A percentile compares a stretch with the other conserved stretches of the same genome.
These are phyloP conservation scores for Mormyrus lacerda DNA, from an alignment of 2,113 vertebrate species.

Conservation along the genomic window DNA sequence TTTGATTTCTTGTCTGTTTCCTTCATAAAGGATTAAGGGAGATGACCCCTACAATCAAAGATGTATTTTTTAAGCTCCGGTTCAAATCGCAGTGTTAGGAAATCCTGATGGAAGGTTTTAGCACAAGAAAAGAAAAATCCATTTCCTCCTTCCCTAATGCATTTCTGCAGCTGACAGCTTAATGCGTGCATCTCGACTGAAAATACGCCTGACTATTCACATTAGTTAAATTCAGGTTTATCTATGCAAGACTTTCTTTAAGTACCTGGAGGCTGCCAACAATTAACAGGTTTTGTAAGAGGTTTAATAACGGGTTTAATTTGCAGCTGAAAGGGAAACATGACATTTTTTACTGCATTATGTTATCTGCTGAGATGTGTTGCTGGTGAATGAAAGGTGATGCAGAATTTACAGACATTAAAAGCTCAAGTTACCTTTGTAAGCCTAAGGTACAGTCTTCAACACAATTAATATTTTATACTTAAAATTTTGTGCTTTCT, in stretches of 20 bases:
- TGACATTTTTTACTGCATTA: neutral
- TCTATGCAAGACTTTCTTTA: neutral
- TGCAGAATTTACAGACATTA: neutral
- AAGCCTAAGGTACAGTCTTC: neutral
- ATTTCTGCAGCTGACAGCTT: slow-evolving; percentile 2
- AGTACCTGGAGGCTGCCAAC: neutral
- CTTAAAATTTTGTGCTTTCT: neutral
- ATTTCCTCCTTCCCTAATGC: neutral
- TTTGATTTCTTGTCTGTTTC: neutral
- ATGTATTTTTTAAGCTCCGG: neutral
- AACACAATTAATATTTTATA: neutral
- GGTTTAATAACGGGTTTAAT: neutral
- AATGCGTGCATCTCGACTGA: neutral
- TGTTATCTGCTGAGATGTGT: neutral
- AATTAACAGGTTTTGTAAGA: neutral
- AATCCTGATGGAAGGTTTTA: slow-evolving; percentile 12
- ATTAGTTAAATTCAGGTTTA: neutral
- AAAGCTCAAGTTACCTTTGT: neutral
- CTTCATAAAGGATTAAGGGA: neutral
- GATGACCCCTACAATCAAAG: neutral
- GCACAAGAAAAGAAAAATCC: neutral
- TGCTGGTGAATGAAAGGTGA: neutral
- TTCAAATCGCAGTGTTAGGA: neutral
- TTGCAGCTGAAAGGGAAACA: slow-evolving; percentile 4
- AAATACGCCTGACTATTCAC: neutral